phyloP scores from a whole-genome alignment of 2,888 invertebrate genomes.

The Frankliniella intonsa region DNA sequence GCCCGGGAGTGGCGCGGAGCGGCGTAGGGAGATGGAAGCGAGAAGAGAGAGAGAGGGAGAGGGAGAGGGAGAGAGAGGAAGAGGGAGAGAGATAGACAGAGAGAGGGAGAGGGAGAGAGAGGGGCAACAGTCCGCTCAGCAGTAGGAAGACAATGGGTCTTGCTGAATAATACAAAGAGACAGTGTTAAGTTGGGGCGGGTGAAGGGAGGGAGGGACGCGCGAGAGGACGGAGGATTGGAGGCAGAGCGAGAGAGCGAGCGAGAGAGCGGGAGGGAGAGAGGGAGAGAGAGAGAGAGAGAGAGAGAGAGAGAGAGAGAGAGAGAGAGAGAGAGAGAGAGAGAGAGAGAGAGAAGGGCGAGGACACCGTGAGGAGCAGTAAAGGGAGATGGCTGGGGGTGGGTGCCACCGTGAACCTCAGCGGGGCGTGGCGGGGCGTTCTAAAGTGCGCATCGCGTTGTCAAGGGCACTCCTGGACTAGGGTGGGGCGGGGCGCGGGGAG shows the following conservation, averaged over 20 bases:
- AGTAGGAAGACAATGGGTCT: slow-evolving; percentile 20
- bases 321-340: neutral
- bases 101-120: neutral
- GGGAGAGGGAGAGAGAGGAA: neutral
- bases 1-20: neutral
- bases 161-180: slow-evolving; percentile 25
- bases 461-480: slow-evolving; percentile 15
- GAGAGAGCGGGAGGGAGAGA: neutral
- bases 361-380: too few species aligned
- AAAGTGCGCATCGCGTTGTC: slow-evolving; percentile 22
- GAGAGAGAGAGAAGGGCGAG: neutral
- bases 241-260: neutral
- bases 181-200: slow-evolving; percentile 13
- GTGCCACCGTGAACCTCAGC: too few species aligned
- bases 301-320: neutral
- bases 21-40: neutral
- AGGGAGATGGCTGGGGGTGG: too few species aligned
- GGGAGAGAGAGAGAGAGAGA: neutral
- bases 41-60: neutral
- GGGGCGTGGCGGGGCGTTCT: neutral
- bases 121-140: neutral
- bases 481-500: neutral
- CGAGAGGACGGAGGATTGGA: neutral
- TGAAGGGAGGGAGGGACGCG: neutral
- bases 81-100: neutral